Percentiles rank a stretch among this genome's conserved stretches.
phyloP scores from a whole-genome alignment of 2,888 invertebrate genomes.

The Drosophila basisetae region DNA sequence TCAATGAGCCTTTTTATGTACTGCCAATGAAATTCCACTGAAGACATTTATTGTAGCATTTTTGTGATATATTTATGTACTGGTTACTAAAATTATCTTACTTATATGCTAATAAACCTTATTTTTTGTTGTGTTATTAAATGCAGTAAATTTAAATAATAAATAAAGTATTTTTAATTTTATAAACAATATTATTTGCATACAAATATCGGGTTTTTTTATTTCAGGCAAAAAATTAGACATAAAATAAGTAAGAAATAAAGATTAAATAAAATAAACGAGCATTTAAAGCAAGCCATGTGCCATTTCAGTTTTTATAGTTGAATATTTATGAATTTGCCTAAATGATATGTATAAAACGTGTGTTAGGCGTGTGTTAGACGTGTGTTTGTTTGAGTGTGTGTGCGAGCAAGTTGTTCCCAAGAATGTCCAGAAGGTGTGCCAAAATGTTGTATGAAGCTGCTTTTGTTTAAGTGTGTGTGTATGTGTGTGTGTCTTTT shows the following conservation, averaged over 20 bases:
- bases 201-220: constrained; percentile 55
- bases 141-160: constrained; percentile 22
- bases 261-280: constrained; percentile 3
- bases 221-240: constrained; percentile 52
- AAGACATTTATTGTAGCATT: not conserved
- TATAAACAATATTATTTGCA: constrained; percentile 52
- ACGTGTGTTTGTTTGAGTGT: constrained; percentile 23
- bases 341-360: constrained; percentile 8
- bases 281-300: constrained; percentile 40
- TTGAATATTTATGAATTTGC: constrained; percentile 32
- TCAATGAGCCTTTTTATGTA: not conserved
- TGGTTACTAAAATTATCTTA: not conserved
- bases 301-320: constrained; percentile 45
- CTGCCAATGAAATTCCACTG: not conserved
- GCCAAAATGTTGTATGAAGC: constrained; percentile 48
- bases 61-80: not conserved
- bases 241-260: constrained; percentile 28
- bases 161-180: constrained; percentile 32
- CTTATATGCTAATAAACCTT: constrained; percentile 18
- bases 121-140: constrained; percentile 15
- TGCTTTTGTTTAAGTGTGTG: constrained; percentile 24
- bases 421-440: constrained; percentile 64
- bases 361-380: constrained; percentile 45
- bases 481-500: constrained; percentile 5
- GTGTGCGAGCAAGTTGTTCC: constrained; percentile 51